Evolutionary conservation across 2,888 invertebrate species (phyloP).

Genomic region (Lydus trimaculatus): DNA sequence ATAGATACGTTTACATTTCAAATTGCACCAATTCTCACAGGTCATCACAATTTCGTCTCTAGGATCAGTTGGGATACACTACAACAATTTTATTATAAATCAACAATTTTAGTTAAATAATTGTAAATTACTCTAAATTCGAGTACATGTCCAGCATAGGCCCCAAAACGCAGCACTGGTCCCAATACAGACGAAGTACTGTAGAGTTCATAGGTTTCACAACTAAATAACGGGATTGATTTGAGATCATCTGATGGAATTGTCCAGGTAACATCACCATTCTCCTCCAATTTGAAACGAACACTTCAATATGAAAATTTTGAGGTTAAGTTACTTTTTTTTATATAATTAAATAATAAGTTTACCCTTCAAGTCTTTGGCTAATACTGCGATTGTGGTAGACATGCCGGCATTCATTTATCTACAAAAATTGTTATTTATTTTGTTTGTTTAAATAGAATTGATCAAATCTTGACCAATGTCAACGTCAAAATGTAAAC

Average conservation of each 20-base stretch:
- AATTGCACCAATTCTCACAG: slow-evolving; percentile 69
- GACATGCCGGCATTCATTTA: slow-evolving; percentile 60
- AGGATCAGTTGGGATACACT: slow-evolving; percentile 57
- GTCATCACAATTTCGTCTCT: slow-evolving; percentile 65
- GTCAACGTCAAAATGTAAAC: slow-evolving; percentile 30
- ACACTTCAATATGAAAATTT: slow-evolving; percentile 48
- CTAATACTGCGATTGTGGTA: slow-evolving; percentile 59
- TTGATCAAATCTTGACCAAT: slow-evolving; percentile 22
- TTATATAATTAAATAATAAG: slow-evolving; percentile 14
- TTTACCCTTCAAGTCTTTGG: slow-evolving; percentile 64
- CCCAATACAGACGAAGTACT: slow-evolving; percentile 45
- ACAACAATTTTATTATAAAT: background rate
- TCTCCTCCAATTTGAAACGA: slow-evolving; percentile 66
- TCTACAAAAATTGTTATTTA: slow-evolving; percentile 51
- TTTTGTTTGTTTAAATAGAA: slow-evolving; percentile 25
- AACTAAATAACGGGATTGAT: slow-evolving; percentile 67
- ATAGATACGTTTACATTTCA: slow-evolving; percentile 67
- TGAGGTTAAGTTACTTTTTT: slow-evolving; percentile 17
- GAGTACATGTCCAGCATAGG: slow-evolving; percentile 71
- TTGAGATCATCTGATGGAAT: slow-evolving; percentile 64
- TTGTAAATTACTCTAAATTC: slow-evolving; percentile 64
- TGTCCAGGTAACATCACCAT: slow-evolving; percentile 71
- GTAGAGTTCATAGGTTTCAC: slow-evolving; percentile 72
- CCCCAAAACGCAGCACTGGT: slow-evolving; percentile 65
- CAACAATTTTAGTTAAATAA: background rate